Conservation (phyloP, 2,888 invertebrate species). For the Parapristionchus giblindavisi region DNA sequence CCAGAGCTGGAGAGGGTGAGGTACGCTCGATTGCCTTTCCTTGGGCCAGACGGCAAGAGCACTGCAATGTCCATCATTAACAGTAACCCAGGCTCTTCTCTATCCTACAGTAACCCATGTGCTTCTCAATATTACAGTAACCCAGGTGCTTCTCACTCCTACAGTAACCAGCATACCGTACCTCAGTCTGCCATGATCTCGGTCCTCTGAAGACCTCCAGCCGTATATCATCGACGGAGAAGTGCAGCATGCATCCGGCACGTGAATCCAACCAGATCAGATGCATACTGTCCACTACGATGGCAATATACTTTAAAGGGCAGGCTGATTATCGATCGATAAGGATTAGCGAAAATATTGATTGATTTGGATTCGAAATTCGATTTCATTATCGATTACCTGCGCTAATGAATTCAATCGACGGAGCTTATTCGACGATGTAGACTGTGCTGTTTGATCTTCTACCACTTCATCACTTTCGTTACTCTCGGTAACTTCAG, state of each 20-base stretch:
- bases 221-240: constrained; percentile 69
- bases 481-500: constrained; percentile 1
- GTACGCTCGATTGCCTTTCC: constrained; percentile 27
- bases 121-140: background rate
- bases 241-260: constrained; percentile 70
- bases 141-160: background rate
- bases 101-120: background rate
- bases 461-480: background rate
- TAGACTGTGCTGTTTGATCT: background rate
- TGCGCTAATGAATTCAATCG: constrained; percentile 25
- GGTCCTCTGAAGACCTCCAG: constrained; percentile 62
- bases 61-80: constrained; percentile 5
- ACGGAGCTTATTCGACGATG: background rate
- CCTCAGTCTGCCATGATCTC: constrained; percentile 31
- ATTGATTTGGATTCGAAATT: too few relatives aligned
- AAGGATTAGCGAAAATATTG: background rate
- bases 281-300: constrained; percentile 69
- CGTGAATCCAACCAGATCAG: constrained; percentile 70
- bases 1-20: constrained; percentile 41
- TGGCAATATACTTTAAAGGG: constrained; percentile 68
- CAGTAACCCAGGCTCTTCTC: background rate
- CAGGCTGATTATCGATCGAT: background rate
- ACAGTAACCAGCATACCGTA: constrained; percentile 18
- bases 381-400: too few relatives aligned
- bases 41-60: constrained; percentile 16